Evolutionary conservation across 2,797 vertebrate species (phyloP), one percentile per base, ranked within the genome.

Genomic region (Eospalax fontanierii): DNA sequence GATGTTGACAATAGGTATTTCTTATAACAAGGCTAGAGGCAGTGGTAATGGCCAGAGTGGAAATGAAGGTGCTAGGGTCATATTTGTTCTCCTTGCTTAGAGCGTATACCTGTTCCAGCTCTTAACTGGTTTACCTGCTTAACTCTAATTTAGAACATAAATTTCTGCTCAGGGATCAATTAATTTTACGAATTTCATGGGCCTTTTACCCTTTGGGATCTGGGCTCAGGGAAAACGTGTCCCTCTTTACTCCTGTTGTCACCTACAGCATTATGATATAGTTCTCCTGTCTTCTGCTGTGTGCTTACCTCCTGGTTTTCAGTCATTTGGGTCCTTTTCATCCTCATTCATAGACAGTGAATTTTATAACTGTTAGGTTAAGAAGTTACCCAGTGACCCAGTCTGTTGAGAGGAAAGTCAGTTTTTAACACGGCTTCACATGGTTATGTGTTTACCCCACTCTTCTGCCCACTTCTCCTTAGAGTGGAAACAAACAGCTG

Each of bases 181-280:
- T 84, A 92, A 70, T 91, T 91, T 91, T 81, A 73, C 82, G 81
- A 94, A 61, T 59, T 71, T 68, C 43, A 75, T 88, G 12, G 79
- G 57, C 76, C 84, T 84, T 93, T 97, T 92, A 86, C 63, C 74
- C 46, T 95, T 90, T 79, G 89, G 40, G 73, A 85, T 88, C 89
- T 91, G 81, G 71, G 38, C 89, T 86, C 30, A 79, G 73, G 70
- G 70, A 68, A 79, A 40, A 50, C 73, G 86, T 26, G 54, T 92
- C 87, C 38, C 21, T 79, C 16, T 81, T 93, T 54, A 38, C 30
- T 78, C 12, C 24, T 57, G 0, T 80, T n/a, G 43, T 93, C 61
- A 89, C 35, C 65, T 12, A 35, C 57, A 71, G 83, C 83, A 28
- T 73, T 90, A 70, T 50, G 63, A 66, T 66, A 35, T 40, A 38